phyloP scores from a whole-genome alignment of 2,113 vertebrate genomes.

The Progne subis region DNA sequence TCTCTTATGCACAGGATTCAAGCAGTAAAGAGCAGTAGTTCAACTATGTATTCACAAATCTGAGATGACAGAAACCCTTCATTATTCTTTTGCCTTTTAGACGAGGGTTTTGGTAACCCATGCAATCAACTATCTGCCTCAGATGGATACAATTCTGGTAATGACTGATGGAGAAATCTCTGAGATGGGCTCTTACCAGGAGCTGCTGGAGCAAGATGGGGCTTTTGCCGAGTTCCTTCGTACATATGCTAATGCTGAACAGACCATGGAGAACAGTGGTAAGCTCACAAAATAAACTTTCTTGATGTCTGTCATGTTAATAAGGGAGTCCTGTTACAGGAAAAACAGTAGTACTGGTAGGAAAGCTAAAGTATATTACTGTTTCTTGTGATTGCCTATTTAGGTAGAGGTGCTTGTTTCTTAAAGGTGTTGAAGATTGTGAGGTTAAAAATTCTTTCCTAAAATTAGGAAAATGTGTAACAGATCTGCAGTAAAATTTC shows the following conservation, averaged over 20 bases:
- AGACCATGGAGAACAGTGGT: slow-evolving; percentile 57
- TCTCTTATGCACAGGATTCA: neutral
- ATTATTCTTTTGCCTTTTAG: slow-evolving; percentile 67
- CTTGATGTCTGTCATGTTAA: neutral
- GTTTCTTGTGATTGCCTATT: fast-evolving
- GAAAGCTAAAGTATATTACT: neutral
- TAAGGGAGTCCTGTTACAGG: neutral
- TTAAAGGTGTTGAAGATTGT: neutral
- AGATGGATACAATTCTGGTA: slow-evolving; percentile 87
- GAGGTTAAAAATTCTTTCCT: neutral
- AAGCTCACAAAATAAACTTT: neutral
- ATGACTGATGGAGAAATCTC: slow-evolving; percentile 93
- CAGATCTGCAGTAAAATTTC: neutral
- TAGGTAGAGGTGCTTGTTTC: neutral
- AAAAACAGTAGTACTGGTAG: neutral
- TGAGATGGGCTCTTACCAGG: slow-evolving; percentile 91
- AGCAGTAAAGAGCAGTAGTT: neutral
- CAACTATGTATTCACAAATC: neutral
- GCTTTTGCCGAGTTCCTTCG: slow-evolving; percentile 91
- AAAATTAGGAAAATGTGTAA: neutral
- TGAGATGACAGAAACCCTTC: neutral
- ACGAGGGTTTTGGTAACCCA: slow-evolving; percentile 94
- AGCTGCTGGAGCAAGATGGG: slow-evolving; percentile 85
- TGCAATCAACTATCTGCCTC: slow-evolving; percentile 87
- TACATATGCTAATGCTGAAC: slow-evolving; percentile 83